Conservation (phyloP, 2,113 vertebrate species). For the Reinhardtius hippoglossoides region DNA sequence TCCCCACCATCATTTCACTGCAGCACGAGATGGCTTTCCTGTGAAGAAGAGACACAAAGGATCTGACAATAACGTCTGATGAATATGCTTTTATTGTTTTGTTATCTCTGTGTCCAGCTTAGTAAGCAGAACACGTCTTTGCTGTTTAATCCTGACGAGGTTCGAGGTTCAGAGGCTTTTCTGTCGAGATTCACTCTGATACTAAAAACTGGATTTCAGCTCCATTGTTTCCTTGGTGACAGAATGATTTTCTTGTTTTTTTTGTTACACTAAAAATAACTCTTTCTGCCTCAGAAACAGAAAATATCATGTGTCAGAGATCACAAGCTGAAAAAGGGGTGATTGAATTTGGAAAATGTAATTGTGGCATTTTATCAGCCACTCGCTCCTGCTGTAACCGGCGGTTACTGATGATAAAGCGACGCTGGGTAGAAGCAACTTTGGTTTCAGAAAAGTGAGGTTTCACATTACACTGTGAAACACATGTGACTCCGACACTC, state of each 20-base stretch:
- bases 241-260: neutral
- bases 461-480: neutral
- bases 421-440: neutral
- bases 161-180: neutral
- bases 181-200: neutral
- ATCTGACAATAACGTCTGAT: constrained; percentile 53
- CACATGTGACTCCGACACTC: neutral
- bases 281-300: neutral
- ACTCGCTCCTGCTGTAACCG: neutral
- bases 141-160: neutral
- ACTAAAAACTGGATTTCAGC: constrained; percentile 3
- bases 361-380: neutral
- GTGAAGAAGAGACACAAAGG: constrained; percentile 42
- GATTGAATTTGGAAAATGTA: constrained; percentile 18
- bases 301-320: neutral
- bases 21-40: constrained; percentile 6
- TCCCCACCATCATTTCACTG: neutral
- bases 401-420: neutral
- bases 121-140: constrained; percentile 25
- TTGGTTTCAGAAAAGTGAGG: neutral
- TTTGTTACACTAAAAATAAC: neutral
- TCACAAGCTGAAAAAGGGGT: neutral
- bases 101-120: constrained; percentile 53
- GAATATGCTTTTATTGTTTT: constrained; percentile 50
- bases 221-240: neutral